phyloP scores from a whole-genome alignment of 2,888 invertebrate genomes.

The Megastigmus dorsalis region DNA sequence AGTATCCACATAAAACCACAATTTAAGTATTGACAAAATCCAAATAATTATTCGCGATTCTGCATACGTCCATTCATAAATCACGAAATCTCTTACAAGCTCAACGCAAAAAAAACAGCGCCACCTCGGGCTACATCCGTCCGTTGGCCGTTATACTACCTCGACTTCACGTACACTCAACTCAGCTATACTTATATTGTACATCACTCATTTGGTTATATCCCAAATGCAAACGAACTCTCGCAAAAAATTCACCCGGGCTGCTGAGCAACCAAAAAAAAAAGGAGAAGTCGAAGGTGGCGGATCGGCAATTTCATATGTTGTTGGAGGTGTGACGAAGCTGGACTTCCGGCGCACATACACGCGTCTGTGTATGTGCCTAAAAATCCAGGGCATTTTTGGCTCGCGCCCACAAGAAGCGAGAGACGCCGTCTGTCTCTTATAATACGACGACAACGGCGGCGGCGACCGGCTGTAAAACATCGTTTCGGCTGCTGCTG shows the following conservation, averaged over 20 bases:
- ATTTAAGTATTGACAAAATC: too few species aligned
- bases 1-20: too few species aligned
- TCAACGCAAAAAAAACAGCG: neutral
- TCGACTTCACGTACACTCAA: slow-evolving; percentile 2
- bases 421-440: too few species aligned
- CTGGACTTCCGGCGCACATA: slow-evolving; percentile 17
- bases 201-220: too few species aligned
- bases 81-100: neutral
- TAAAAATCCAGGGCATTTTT: slow-evolving; percentile 19
- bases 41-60: too few species aligned
- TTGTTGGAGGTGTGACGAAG: slow-evolving; percentile 12
- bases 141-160: neutral
- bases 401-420: neutral
- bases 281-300: neutral
- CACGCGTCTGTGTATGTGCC: neutral
- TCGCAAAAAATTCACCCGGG: too few species aligned
- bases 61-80: too few species aligned
- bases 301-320: neutral
- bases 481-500: too few species aligned
- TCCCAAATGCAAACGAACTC: too few species aligned
- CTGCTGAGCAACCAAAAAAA: neutral
- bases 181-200: too few species aligned
- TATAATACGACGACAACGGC: too few species aligned
- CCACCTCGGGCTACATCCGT: neutral
- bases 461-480: too few species aligned